These are phyloP conservation scores for Erebia palarica DNA, from an alignment of 2,888 invertebrate genomes.

Conservation along the genomic window DNA sequence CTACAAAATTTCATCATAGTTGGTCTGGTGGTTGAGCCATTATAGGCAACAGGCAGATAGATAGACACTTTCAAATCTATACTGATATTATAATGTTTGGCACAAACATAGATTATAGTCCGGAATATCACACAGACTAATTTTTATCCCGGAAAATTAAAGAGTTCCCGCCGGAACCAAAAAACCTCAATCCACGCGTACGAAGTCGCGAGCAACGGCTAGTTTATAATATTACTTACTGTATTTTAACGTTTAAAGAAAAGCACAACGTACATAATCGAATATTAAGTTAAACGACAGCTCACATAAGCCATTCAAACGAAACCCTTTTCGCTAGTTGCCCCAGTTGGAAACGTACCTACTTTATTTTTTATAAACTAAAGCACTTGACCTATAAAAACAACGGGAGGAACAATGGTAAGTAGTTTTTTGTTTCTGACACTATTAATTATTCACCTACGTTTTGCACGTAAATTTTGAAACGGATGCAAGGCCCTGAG, in stretches of 20 bases:
- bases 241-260: too few relatives aligned
- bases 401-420: conserved; percentile 8
- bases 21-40: too few relatives aligned
- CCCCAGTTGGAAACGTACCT: conserved; percentile 23
- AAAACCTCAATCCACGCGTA: too few relatives aligned
- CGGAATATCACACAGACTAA: too few relatives aligned
- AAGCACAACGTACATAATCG: background rate
- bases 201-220: too few relatives aligned
- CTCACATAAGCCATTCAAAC: background rate
- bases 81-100: too few relatives aligned
- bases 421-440: conserved; percentile 18
- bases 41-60: too few relatives aligned
- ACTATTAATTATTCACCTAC: conserved; percentile 5
- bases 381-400: conserved; percentile 18
- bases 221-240: background rate
- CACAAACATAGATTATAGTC: too few relatives aligned
- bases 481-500: background rate
- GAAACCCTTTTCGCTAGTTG: conserved; percentile 28
- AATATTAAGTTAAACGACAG: background rate
- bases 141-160: too few relatives aligned
- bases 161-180: too few relatives aligned
- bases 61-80: too few relatives aligned
- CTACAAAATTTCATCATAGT: too few relatives aligned
- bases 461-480: conserved; percentile 4
- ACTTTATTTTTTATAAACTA: conserved; percentile 18